phyloP scores from a whole-genome alignment of 1,140 invertebrate species.

The Micrasema longulum region DNA sequence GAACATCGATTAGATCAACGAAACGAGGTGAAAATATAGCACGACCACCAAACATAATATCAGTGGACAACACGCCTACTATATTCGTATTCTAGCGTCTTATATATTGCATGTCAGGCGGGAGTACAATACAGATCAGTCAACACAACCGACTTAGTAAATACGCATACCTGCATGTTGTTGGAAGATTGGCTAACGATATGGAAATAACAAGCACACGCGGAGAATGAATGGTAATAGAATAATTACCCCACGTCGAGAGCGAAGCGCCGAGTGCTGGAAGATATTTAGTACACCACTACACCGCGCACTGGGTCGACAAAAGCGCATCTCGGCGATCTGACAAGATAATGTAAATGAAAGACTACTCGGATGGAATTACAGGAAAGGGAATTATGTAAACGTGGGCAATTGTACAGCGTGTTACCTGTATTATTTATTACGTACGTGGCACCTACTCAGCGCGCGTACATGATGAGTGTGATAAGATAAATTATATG shows the following conservation, averaged over 20 bases:
- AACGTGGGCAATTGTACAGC: too few species aligned
- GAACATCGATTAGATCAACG: not conserved
- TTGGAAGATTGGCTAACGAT: not conserved
- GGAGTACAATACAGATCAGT: not conserved
- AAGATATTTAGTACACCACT: not conserved
- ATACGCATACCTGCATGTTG: not conserved
- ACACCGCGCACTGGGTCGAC: not conserved
- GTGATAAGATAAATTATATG: too few species aligned
- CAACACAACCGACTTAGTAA: too few species aligned
- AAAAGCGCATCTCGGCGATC: not conserved
- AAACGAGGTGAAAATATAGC: not conserved
- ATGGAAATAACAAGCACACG: constrained; percentile 11
- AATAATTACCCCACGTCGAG: constrained; percentile 5
- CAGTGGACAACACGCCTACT: not conserved
- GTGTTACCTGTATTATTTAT: too few species aligned
- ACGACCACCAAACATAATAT: not conserved
- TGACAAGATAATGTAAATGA: not conserved
- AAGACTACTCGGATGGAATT: not conserved
- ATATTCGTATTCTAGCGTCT: not conserved
- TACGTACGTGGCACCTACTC: too few species aligned
- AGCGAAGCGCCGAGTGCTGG: not conserved
- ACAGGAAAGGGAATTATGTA: not conserved
- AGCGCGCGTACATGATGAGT: too few species aligned
- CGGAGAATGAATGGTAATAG: not conserved
- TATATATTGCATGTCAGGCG: not conserved